Evolutionary conservation across 1,140 invertebrate genomes (phyloP).

Genomic region (Adelges cooleyi): DNA sequence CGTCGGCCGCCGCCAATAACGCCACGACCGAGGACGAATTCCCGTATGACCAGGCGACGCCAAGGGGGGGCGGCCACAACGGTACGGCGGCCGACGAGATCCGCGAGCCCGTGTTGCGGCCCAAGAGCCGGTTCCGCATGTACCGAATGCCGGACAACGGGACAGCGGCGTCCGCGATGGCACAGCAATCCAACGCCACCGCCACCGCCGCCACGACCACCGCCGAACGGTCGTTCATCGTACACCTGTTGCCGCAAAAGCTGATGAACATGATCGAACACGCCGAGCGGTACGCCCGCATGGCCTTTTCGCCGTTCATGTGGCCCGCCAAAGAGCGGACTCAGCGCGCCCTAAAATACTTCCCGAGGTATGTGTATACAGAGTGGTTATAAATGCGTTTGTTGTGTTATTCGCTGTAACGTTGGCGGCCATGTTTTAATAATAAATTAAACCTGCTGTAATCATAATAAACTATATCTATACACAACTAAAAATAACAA

Average conservation of each 20-base stretch:
- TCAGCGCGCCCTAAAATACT: constrained; percentile 7
- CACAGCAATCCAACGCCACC: neutral
- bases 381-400: too few relatives aligned
- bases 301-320: constrained; percentile 34
- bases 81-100: constrained; percentile 37
- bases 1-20: neutral
- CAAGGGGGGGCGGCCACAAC: neutral
- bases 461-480: too few relatives aligned
- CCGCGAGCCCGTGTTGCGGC: constrained; percentile 55
- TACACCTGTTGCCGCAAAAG: constrained; percentile 64
- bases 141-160: constrained; percentile 22
- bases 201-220: constrained; percentile 15
- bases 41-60: neutral
- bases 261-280: constrained; percentile 63
- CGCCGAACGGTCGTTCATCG: constrained; percentile 40
- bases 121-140: constrained; percentile 34
- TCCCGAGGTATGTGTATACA: neutral
- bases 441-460: too few relatives aligned
- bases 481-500: too few relatives aligned
- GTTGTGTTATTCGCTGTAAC: too few relatives aligned
- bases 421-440: too few relatives aligned
- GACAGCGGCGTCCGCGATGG: constrained; percentile 34
- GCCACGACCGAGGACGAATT: neutral
- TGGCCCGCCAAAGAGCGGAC: constrained; percentile 15
- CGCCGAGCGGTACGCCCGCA: constrained; percentile 59